A percentile compares a stretch with the other conserved stretches of the same genome.
Evolutionary conservation across 1,140 invertebrate genomes (phyloP).

Genomic region (Cydia strobilella): DNA sequence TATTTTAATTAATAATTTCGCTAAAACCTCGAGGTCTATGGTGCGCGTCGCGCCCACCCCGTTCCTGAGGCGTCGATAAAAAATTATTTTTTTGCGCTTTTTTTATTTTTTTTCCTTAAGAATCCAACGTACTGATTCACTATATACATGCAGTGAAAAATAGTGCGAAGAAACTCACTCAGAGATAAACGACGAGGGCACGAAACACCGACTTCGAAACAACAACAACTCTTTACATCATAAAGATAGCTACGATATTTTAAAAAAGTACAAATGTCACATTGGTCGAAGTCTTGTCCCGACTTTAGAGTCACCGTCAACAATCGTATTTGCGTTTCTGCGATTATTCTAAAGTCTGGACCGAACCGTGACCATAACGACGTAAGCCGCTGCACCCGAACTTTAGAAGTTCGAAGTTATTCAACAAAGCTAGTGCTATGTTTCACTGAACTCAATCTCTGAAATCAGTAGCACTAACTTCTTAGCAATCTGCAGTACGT

Average conservation of each 20-base stretch:
- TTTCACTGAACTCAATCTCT: background rate
- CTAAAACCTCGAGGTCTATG: constrained; percentile 57
- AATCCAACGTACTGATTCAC: constrained; percentile 49
- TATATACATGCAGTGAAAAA: constrained; percentile 66
- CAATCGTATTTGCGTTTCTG: constrained; percentile 6
- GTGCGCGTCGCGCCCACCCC: constrained; percentile 54
- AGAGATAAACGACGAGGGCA: constrained; percentile 54
- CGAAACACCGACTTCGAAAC: constrained; percentile 56
- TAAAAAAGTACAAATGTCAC: constrained; percentile 61
- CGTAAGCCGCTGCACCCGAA: constrained; percentile 17
- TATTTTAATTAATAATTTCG: constrained; percentile 71
- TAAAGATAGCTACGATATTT: constrained; percentile 50
- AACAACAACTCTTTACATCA: constrained; percentile 57
- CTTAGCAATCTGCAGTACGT: background rate
- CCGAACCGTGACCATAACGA: background rate
- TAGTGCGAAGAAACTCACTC: constrained; percentile 62
- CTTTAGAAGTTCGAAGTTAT: constrained; percentile 2
- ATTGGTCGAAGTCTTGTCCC: background rate
- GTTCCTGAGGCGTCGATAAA: constrained; percentile 57
- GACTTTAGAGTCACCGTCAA: constrained; percentile 11
- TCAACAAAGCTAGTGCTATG: background rate
- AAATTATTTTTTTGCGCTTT: constrained; percentile 58
- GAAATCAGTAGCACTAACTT: constrained; percentile 3
- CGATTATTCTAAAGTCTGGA: background rate
- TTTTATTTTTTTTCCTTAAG: constrained; percentile 56